A percentile compares a stretch with the other conserved stretches of the same genome.
phyloP scores from a whole-genome alignment of 2,797 vertebrate species.

The Dendrocincla tyrannina region DNA sequence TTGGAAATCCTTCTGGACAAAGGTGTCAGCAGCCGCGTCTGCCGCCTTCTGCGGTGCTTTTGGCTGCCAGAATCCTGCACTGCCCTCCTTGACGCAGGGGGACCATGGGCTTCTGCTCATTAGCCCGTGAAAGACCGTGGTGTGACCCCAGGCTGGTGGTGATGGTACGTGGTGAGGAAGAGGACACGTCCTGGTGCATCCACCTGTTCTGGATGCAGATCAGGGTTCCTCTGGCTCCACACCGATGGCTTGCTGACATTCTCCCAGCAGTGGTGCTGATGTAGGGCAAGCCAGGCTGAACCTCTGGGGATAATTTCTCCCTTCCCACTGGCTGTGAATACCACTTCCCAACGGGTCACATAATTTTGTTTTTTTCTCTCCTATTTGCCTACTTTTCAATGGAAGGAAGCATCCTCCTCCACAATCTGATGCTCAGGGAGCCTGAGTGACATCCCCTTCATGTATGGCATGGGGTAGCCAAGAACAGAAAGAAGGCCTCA shows the following conservation, averaged over 20 bases:
- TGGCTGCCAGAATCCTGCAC: not conserved
- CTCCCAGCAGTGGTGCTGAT: fast-evolving
- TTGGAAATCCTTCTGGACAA: not conserved
- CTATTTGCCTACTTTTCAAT: not conserved
- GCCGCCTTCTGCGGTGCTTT: not conserved
- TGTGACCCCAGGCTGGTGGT: not conserved
- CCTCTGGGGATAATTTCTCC: not conserved
- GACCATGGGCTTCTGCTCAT: fast-evolving
- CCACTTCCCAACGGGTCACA: not conserved
- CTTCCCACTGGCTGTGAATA: not conserved
- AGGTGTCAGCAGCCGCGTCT: not conserved
- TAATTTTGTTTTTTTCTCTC: not conserved
- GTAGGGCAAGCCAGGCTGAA: not conserved
- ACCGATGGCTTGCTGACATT: not conserved
- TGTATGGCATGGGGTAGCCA: not conserved
- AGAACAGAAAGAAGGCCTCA: not conserved
- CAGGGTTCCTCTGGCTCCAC: fast-evolving
- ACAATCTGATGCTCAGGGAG: not conserved
- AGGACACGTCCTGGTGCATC: fast-evolving
- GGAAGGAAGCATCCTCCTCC: not conserved
- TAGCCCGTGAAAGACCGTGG: fast-evolving
- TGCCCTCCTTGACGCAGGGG: fast-evolving
- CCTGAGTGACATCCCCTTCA: fast-evolving
- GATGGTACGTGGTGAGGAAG: fast-evolving
- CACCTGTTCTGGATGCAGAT: fast-evolving